Evolutionary conservation across 2,113 vertebrate species (phyloP).

Genomic region (Agelaius tricolor): DNA sequence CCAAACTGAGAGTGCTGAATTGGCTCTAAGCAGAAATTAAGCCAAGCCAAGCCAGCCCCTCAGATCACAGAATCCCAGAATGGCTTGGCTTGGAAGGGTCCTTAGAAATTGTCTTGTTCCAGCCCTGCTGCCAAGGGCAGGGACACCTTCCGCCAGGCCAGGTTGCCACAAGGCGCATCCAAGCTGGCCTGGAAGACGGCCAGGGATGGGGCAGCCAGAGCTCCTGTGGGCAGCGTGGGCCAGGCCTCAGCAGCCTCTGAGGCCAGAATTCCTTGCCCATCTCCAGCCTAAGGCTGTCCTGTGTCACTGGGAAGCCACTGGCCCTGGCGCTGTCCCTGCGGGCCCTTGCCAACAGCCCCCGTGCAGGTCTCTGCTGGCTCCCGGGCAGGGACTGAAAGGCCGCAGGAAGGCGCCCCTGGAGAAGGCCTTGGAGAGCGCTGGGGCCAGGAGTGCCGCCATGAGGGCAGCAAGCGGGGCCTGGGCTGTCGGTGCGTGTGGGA

Average conservation of each 20-base stretch:
- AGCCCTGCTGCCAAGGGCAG: too few relatives aligned
- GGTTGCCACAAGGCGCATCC: rapidly evolving
- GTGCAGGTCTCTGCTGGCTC: neutral
- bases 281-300: neutral
- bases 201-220: neutral
- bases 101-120: neutral
- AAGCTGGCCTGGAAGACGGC: rapidly evolving
- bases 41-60: neutral
- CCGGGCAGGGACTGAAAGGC: neutral
- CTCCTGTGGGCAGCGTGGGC: neutral
- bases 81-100: too few relatives aligned
- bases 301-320: neutral
- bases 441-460: neutral
- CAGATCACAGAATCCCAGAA: neutral
- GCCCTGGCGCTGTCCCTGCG: neutral
- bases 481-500: too few relatives aligned
- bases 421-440: neutral
- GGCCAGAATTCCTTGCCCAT: neutral
- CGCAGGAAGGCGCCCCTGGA: neutral
- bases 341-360: neutral
- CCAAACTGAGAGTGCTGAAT: neutral
- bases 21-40: too few relatives aligned
- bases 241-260: neutral
- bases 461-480: neutral
- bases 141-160: neutral